Evolutionary conservation across 2,888 invertebrate species (phyloP).

Genomic region (Eilema depressum): DNA sequence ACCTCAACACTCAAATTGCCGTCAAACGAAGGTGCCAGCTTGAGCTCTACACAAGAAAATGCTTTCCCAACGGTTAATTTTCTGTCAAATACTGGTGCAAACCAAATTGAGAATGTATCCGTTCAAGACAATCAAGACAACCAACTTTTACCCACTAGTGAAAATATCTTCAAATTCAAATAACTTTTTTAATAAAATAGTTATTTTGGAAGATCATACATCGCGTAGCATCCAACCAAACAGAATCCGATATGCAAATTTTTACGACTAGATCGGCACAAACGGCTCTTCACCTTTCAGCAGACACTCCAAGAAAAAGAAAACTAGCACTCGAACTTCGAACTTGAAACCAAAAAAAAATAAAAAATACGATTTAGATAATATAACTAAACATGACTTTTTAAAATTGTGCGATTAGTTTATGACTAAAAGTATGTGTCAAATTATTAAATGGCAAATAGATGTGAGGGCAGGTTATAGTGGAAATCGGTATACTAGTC

Average conservation of each 20-base stretch:
- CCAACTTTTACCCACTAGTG: neutral
- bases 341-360: slow-evolving; percentile 32
- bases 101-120: neutral
- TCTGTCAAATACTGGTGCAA: neutral
- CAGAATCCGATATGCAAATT: neutral
- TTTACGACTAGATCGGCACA: neutral
- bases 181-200: neutral
- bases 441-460: neutral
- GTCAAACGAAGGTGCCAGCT: neutral
- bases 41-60: neutral
- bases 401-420: no score
- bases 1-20: slow-evolving; percentile 21
- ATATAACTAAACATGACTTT: neutral
- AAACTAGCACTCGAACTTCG: slow-evolving; percentile 22
- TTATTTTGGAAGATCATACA: neutral
- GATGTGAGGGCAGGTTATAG: slow-evolving; percentile 1
- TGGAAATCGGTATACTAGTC: slow-evolving; percentile 33
- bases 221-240: neutral
- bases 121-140: neutral
- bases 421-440: no score
- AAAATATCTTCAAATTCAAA: neutral
- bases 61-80: neutral
- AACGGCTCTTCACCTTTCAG: slow-evolving; percentile 4
- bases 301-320: slow-evolving; percentile 22
- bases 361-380: slow-evolving; percentile 27